Conservation (phyloP, 2,797 vertebrate species). For the Crocidura indochinensis region DNA sequence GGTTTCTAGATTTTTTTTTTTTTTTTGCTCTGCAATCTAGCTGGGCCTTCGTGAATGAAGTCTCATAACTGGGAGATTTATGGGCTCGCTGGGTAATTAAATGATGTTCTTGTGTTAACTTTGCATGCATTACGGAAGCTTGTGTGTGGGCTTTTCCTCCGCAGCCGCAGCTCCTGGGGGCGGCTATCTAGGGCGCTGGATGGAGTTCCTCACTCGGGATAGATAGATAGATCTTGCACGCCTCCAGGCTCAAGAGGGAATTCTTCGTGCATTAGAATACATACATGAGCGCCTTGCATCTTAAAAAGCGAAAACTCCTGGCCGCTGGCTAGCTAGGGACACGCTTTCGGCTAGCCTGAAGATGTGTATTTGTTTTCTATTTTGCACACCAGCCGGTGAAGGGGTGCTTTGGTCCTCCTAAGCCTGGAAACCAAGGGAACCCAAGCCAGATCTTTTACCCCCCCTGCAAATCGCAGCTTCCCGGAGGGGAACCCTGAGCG, state of each 20-base stretch:
- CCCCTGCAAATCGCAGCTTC: slow-evolving; percentile 25
- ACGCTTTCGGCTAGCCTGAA: slow-evolving; percentile 47
- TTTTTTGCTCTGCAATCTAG: slow-evolving; percentile 71
- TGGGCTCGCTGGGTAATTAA: slow-evolving; percentile 79
- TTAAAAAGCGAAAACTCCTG: slow-evolving; percentile 57
- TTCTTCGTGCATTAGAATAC: slow-evolving; percentile 69
- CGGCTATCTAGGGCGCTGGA: slow-evolving; percentile 23
- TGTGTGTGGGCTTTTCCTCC: slow-evolving; percentile 32
- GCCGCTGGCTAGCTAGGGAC: slow-evolving; percentile 9
- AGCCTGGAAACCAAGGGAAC: slow-evolving; percentile 40
- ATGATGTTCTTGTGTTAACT: slow-evolving; percentile 85
- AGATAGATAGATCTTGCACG: neutral
- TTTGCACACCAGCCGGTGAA: neutral
- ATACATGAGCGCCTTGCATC: slow-evolving; percentile 64
- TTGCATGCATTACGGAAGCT: slow-evolving; percentile 72
- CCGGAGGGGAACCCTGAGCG: neutral
- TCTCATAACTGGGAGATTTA: slow-evolving; percentile 80
- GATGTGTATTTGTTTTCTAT: slow-evolving; percentile 59
- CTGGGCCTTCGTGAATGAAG: slow-evolving; percentile 67
- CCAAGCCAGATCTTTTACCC: slow-evolving; percentile 41
- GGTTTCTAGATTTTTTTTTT: slow-evolving; percentile 47
- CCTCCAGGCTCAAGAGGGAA: slow-evolving; percentile 50
- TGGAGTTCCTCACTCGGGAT: slow-evolving; percentile 21
- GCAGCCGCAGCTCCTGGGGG: slow-evolving; percentile 13
- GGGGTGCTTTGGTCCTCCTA: slow-evolving; percentile 26